These are phyloP conservation scores for Gastrophryne carolinensis DNA, from an alignment of 2,797 vertebrate species.

Conservation along the genomic window DNA sequence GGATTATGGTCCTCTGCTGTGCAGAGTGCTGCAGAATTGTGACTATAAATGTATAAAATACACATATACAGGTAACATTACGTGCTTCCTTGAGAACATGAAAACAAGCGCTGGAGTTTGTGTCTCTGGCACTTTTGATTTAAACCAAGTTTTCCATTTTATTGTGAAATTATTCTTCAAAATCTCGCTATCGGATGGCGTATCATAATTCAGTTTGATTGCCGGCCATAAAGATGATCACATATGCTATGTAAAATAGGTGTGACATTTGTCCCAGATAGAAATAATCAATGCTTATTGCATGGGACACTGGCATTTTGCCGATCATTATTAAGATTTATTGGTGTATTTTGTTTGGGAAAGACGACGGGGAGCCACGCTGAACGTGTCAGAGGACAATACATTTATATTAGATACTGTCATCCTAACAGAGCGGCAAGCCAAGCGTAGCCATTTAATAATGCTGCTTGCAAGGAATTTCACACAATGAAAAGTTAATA, in stretches of 20 bases:
- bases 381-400: constrained; percentile 64
- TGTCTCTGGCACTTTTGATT: no score
- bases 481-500: constrained; percentile 63
- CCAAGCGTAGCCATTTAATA: constrained; percentile 66
- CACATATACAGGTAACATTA: no score
- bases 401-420: constrained; percentile 65
- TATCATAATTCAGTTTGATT: constrained; percentile 53
- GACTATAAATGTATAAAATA: no score
- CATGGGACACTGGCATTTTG: constrained; percentile 56
- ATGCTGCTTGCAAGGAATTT: constrained; percentile 65
- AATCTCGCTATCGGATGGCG: constrained; percentile 16
- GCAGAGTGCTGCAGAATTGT: no score
- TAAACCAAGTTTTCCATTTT: neutral
- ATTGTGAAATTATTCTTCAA: neutral
- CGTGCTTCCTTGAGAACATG: no score
- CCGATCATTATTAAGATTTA: constrained; percentile 62
- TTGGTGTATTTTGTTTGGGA: constrained; percentile 58
- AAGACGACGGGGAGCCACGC: constrained; percentile 53
- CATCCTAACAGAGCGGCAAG: constrained; percentile 63
- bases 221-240: constrained; percentile 50
- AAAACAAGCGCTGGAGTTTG: no score
- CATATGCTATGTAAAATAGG: constrained; percentile 52
- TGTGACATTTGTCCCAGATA: constrained; percentile 56
- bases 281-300: constrained; percentile 63
- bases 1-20: no score